Conservation (phyloP, 2,113 vertebrate species). For the Sapajus apella region DNA sequence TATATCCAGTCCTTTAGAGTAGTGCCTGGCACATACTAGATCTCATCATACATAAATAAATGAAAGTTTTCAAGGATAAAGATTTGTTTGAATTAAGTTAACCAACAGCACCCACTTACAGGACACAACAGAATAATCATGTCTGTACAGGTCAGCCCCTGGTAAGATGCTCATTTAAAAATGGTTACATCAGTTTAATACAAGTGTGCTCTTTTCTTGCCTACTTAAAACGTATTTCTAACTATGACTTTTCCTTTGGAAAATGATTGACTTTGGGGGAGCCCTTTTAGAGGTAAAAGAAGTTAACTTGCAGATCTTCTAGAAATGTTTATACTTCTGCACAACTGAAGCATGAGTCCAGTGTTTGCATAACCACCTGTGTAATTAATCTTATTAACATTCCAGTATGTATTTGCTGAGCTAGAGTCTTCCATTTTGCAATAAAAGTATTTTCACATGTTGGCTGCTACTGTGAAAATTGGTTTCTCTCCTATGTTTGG, state of each 20-base stretch:
- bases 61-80: neutral
- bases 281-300: constrained; percentile 4
- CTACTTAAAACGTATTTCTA: neutral
- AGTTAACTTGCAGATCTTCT: constrained; percentile 28
- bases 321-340: constrained; percentile 67
- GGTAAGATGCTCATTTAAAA: neutral
- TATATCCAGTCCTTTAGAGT: neutral
- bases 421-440: constrained; percentile 50
- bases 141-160: neutral
- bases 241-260: neutral
- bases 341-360: neutral
- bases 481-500: neutral
- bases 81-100: neutral
- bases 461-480: constrained; percentile 24
- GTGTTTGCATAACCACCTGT: constrained; percentile 47
- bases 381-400: constrained; percentile 48
- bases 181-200: neutral
- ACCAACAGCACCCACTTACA: neutral
- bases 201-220: neutral
- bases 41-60: neutral
- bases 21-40: neutral
- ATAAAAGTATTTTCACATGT: constrained; percentile 50
- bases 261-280: constrained; percentile 15
- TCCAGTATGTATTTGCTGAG: neutral
- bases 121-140: neutral